phyloP scores from a whole-genome alignment of 1,140 invertebrate species.

The Dendroctonus ponderosae region DNA sequence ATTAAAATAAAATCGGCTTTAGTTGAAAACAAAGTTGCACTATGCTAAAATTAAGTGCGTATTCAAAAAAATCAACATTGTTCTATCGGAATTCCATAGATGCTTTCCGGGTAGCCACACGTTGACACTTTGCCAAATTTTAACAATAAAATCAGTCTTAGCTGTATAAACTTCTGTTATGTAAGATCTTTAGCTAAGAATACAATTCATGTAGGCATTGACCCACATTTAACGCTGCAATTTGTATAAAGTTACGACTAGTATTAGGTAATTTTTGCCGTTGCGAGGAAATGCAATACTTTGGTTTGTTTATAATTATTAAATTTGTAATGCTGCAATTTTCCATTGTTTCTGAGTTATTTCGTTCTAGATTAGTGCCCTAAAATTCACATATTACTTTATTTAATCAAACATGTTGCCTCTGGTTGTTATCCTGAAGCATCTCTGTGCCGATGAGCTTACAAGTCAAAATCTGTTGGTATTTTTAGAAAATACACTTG shows the following conservation, averaged over 20 bases:
- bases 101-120: background rate
- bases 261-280: constrained; percentile 29
- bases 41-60: constrained; percentile 7
- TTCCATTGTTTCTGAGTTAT: constrained; percentile 10
- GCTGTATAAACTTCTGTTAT: constrained; percentile 25
- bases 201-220: constrained; percentile 35
- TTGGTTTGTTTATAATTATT: constrained; percentile 28
- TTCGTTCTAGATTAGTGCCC: background rate
- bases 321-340: constrained; percentile 18
- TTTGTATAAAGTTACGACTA: constrained; percentile 28
- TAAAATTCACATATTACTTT: too few relatives aligned
- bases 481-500: too few relatives aligned
- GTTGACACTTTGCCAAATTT: constrained; percentile 25
- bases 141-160: constrained; percentile 21
- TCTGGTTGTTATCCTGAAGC: too few relatives aligned
- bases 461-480: too few relatives aligned
- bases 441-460: too few relatives aligned
- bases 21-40: constrained; percentile 1
- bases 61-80: constrained; percentile 7
- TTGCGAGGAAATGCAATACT: constrained; percentile 33
- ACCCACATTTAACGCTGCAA: constrained; percentile 28
- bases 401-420: too few relatives aligned
- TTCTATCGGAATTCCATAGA: constrained; percentile 2
- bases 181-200: constrained; percentile 27
- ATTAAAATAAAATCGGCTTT: background rate